These are phyloP conservation scores for Muscidifurax raptorellus DNA, from an alignment of 1,140 invertebrate species.

Conservation along the genomic window DNA sequence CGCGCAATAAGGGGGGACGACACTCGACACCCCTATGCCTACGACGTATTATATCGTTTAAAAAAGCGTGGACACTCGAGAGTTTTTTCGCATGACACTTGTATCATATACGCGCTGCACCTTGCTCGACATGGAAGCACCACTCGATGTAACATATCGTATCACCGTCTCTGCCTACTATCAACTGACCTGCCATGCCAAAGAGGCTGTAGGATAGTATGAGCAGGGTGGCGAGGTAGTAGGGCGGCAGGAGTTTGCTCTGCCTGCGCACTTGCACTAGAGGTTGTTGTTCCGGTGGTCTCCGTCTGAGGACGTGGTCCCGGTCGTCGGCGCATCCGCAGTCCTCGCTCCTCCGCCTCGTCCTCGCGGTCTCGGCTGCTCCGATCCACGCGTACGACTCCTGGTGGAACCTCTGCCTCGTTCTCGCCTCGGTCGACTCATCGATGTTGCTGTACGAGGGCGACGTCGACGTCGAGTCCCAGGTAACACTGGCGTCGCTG, in stretches of 20 bases:
- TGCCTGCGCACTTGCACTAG: constrained; percentile 4
- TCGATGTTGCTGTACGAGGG: constrained; percentile 13
- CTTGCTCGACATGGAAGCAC: not conserved
- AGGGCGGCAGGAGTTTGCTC: constrained; percentile 60
- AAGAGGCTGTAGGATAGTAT: constrained; percentile 69
- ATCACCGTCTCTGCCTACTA: too few species aligned
- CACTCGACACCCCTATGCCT: not conserved
- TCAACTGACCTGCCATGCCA: constrained; percentile 70
- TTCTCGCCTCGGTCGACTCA: constrained; percentile 34
- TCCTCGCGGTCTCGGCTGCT: constrained; percentile 25
- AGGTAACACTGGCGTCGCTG: constrained; percentile 36
- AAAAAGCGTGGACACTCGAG: not conserved
- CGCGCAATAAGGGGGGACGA: too few species aligned
- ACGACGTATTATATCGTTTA: not conserved
- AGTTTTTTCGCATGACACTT: too few species aligned
- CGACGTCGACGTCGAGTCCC: not conserved
- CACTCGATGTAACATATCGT: not conserved
- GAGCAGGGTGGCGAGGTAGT: constrained; percentile 70
- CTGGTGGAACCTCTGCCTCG: constrained; percentile 36
- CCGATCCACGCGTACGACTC: constrained; percentile 27
- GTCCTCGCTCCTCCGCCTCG: constrained; percentile 30
- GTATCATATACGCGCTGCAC: not conserved
- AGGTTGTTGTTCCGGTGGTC: not conserved
- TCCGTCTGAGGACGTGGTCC: constrained; percentile 35
- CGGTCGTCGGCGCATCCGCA: constrained; percentile 45